Evolutionary conservation across 2,113 vertebrate species (phyloP).

Genomic region (Onychostoma macrolepis): DNA sequence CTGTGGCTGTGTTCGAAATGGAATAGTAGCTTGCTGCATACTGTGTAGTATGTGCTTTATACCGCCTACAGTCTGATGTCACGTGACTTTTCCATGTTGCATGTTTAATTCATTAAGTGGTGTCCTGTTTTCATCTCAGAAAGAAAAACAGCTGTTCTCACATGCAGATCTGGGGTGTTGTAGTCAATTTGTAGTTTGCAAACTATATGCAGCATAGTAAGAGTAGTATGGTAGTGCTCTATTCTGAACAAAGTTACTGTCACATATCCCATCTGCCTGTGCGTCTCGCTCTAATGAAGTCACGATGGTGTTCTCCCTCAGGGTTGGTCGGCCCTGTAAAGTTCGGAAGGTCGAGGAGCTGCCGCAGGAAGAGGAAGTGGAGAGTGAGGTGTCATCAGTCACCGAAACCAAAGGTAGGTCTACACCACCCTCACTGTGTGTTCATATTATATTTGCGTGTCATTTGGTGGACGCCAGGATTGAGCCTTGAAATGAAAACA

Average conservation of each 20-base stretch:
- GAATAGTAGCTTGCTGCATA: background rate
- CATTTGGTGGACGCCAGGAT: background rate
- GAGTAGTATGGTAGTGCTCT: background rate
- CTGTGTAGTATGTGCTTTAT: background rate
- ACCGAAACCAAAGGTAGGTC: slow-evolving; percentile 80
- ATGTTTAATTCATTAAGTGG: background rate
- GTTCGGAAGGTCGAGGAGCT: slow-evolving; percentile 63
- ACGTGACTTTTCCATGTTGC: background rate
- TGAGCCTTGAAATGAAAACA: background rate
- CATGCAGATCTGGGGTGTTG: background rate
- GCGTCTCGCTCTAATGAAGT: background rate
- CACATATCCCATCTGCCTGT: background rate
- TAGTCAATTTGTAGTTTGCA: background rate
- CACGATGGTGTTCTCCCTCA: slow-evolving; percentile 62
- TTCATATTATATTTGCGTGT: too few species aligned
- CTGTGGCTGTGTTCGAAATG: background rate
- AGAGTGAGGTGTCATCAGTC: slow-evolving; percentile 72
- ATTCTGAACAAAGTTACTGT: background rate
- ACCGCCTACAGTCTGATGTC: background rate
- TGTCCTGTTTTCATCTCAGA: background rate
- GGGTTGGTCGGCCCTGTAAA: slow-evolving; percentile 75
- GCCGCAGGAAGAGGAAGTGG: slow-evolving; percentile 69
- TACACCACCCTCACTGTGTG: background rate
- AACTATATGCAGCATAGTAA: background rate
- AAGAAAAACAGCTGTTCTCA: background rate